A percentile compares a stretch with the other conserved stretches of the same genome.
phyloP scores from a whole-genome alignment of 2,888 invertebrate genomes.

The Latrodectus hesperus region DNA sequence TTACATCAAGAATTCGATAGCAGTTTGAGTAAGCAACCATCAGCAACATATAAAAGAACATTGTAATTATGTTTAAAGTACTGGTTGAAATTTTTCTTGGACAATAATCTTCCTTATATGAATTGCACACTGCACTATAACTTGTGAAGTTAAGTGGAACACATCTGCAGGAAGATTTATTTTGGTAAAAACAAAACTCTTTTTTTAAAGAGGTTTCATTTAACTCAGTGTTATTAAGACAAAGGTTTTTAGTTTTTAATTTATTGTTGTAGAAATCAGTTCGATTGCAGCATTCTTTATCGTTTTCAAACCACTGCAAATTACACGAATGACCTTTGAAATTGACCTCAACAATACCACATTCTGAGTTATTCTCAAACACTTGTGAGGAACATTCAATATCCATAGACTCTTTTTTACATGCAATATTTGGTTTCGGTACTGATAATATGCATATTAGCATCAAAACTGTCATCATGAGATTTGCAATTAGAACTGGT shows the following conservation, averaged over 20 bases:
- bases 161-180: neutral
- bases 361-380: neutral
- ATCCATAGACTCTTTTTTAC: neutral
- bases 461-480: neutral
- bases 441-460: neutral
- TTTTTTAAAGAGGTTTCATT: neutral
- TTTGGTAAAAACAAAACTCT: neutral
- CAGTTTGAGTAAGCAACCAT: constrained; percentile 87
- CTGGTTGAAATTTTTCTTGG: neutral
- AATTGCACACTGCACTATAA: neutral
- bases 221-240: neutral
- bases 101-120: neutral
- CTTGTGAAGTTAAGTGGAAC: neutral
- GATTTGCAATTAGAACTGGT: constrained; percentile 5
- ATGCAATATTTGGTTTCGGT: neutral
- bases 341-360: neutral
- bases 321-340: neutral
- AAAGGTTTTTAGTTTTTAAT: neutral
- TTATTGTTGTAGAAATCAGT: neutral
- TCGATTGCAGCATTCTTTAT: neutral
- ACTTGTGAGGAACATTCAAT: neutral
- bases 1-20: constrained; percentile 90
- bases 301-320: neutral
- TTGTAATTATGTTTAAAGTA: neutral
- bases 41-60: constrained; percentile 76